Evolutionary conservation across 2,113 vertebrate genomes (phyloP), one percentile per base, ranked within the genome.

Genomic region (Albula glossodonta): DNA sequence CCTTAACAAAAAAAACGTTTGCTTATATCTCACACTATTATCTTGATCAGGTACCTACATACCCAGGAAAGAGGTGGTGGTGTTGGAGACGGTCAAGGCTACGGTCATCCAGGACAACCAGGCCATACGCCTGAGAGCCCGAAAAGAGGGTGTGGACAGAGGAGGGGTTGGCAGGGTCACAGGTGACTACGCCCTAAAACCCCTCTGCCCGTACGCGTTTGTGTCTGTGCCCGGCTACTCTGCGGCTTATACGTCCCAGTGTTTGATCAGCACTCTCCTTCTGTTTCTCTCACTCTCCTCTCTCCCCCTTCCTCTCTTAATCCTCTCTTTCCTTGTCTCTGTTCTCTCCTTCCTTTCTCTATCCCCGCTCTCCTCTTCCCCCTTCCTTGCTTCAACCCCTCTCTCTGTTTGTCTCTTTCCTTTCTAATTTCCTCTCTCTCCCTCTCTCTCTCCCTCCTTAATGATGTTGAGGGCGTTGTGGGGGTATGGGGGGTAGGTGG

Each of bases 91-190:
- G 11, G 96, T 97, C 86, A 96, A 97, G 83, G 97, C 97, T 87
- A 97, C 96, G 0, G 90, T 97, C 86, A 96, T 98, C 90, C 82
- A 93, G 12, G 96, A 96, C 89, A 97, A 98, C 91, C 97, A 98
- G 90, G 97, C 97, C 81, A 96, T 98, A 91, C 91, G 96, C 2
- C 95, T 98, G 63, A 92, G 96, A 13, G 97, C 97, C 0, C 95
- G 97, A 25, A 98, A 98, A 86, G 97, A 97, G 82, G 97, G 96
- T 4, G 63, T 88, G 17, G 97, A 98, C 94, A 83, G 97, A 1
- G 89, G 92, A 0, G 96, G 95, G 1, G 92, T 94, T 19, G 91
- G 86, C n/a, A 92, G 97, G 9, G 97, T 98, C 85, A 98, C 97
- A 82, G 95, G 95, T 95, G 80, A 12, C 78, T 31, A 11, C 2